Evolutionary conservation across 1,140 invertebrate genomes (phyloP).

Genomic region (Drusus annulatus): DNA sequence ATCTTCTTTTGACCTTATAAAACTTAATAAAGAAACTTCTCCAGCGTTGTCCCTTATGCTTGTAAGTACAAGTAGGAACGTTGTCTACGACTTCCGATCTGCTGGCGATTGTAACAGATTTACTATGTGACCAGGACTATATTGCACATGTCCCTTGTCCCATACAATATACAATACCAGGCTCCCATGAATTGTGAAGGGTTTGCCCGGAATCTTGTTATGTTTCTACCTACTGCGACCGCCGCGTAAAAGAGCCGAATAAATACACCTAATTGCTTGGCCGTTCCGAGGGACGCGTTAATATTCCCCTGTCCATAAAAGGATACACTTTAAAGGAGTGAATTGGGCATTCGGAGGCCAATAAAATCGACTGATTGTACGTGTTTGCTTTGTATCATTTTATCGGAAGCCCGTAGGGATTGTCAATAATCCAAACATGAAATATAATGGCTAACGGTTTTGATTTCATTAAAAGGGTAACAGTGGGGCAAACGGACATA

Average conservation of each 20-base stretch:
- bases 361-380: background rate
- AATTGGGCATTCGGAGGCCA: background rate
- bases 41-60: background rate
- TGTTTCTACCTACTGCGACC: constrained; percentile 17
- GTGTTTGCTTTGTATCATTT: constrained; percentile 4
- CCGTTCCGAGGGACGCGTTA: constrained; percentile 34
- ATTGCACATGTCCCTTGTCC: constrained; percentile 33
- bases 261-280: constrained; percentile 46
- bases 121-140: constrained; percentile 30
- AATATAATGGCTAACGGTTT: too few species aligned
- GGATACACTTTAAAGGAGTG: constrained; percentile 18
- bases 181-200: constrained; percentile 23
- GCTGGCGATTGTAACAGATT: constrained; percentile 32
- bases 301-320: constrained; percentile 37
- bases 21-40: constrained; percentile 20
- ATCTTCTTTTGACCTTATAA: constrained; percentile 14
- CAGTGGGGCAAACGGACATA: too few species aligned
- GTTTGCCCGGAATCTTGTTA: constrained; percentile 8
- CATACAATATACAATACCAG: constrained; percentile 34
- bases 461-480: too few species aligned
- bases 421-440: too few species aligned
- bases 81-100: background rate
- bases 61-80: too few species aligned
- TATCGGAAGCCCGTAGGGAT: background rate
- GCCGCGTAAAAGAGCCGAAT: constrained; percentile 36